These are phyloP conservation scores for Cotesia glomerata DNA, from an alignment of 1,140 invertebrate species.

Conservation along the genomic window DNA sequence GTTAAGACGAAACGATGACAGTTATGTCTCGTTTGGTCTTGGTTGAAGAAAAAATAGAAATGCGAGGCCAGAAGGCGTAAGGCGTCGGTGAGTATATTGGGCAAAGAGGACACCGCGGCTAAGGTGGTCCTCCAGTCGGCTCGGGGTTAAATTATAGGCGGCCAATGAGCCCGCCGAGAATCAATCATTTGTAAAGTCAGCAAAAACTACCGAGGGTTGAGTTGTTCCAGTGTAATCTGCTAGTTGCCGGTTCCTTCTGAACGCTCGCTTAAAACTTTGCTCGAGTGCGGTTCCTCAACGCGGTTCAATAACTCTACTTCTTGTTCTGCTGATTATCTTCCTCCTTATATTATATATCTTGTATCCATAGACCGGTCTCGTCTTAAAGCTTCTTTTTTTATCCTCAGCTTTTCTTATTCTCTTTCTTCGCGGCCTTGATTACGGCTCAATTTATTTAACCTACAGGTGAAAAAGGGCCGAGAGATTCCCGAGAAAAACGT, in stretches of 20 bases:
- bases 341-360: neutral
- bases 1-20: neutral
- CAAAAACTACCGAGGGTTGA: slow-evolving; percentile 11
- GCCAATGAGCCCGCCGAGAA: slow-evolving; percentile 27
- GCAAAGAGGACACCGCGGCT: slow-evolving; percentile 4
- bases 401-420: slow-evolving; percentile 11
- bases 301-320: slow-evolving; percentile 12
- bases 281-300: neutral
- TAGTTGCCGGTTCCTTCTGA: neutral
- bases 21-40: slow-evolving; percentile 5
- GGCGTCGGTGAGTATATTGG: neutral
- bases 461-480: slow-evolving; percentile 37
- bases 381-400: neutral
- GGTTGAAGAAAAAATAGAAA: neutral
- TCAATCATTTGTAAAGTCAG: slow-evolving; percentile 31
- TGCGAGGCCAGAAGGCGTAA: neutral
- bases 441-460: slow-evolving; percentile 41
- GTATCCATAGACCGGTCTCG: neutral
- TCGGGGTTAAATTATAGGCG: slow-evolving; percentile 29
- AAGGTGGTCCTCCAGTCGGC: slow-evolving; percentile 26
- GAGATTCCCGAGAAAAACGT: slow-evolving; percentile 6
- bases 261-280: neutral
- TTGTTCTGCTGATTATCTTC: slow-evolving; percentile 11
- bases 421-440: slow-evolving; percentile 40
- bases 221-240: slow-evolving; percentile 11